Evolutionary conservation across 2,113 vertebrate genomes (phyloP).

Genomic region (Sturnus vulgaris): DNA sequence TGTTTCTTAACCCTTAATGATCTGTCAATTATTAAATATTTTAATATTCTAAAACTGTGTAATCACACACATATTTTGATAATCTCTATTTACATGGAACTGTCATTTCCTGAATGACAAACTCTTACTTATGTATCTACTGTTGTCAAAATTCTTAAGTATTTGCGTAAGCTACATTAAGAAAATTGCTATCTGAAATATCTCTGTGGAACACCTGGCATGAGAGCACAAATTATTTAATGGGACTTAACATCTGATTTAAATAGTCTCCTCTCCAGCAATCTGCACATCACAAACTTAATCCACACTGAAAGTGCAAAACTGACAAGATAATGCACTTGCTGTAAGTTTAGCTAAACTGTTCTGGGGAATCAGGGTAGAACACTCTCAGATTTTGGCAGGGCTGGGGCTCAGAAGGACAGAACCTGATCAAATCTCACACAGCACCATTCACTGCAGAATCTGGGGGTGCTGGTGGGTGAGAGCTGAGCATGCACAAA

Average conservation of each 20-base stretch:
- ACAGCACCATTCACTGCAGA: not conserved
- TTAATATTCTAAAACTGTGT: not conserved
- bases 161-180: not conserved
- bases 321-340: not conserved
- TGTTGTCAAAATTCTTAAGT: not conserved
- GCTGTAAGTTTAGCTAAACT: not conserved
- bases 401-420: not conserved
- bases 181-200: constrained; percentile 22
- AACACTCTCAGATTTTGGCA: not conserved
- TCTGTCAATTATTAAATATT: not conserved
- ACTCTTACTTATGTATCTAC: not conserved
- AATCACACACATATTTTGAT: not conserved
- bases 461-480: not conserved
- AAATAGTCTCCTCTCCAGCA: not conserved
- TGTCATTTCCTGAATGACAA: not conserved
- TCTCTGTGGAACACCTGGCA: not conserved
- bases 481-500: not conserved
- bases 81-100: not conserved
- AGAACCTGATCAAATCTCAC: not conserved
- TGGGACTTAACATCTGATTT: not conserved
- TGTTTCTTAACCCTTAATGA: not conserved
- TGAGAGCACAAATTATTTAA: not conserved
- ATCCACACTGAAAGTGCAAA: not conserved
- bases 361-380: too few relatives aligned
- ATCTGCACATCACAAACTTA: not conserved